A percentile compares a stretch with the other conserved stretches of the same genome.
phyloP scores from a whole-genome alignment of 2,888 invertebrate species.

The Metalampra italica region DNA sequence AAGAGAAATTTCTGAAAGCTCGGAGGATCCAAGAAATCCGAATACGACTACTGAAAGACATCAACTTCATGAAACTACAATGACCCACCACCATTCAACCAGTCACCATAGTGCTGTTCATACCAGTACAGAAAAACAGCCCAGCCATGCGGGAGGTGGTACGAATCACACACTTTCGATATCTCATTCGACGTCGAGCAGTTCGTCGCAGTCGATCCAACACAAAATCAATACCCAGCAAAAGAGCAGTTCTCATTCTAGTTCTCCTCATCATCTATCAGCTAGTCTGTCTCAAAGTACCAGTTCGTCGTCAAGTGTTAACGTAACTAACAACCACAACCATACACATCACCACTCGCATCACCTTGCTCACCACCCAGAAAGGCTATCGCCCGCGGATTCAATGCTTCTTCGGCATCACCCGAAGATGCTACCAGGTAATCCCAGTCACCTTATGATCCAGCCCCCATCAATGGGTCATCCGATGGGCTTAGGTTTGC shows the following conservation, averaged over 20 bases:
- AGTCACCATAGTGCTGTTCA: constrained; percentile 82
- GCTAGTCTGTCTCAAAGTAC: constrained; percentile 77
- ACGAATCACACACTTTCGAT: constrained; percentile 81
- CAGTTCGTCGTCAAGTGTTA: constrained; percentile 73
- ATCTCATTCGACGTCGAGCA: constrained; percentile 83
- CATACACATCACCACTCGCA: constrained; percentile 84
- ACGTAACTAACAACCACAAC: constrained; percentile 64
- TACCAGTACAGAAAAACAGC: constrained; percentile 81
- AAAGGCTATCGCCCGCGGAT: constrained; percentile 81
- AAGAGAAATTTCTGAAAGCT: constrained; percentile 79
- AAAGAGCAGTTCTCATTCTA: constrained; percentile 64
- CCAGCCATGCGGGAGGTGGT: constrained; percentile 69
- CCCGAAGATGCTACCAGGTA: constrained; percentile 75
- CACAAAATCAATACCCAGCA: constrained; percentile 79
- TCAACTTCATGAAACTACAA: constrained; percentile 81
- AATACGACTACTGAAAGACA: constrained; percentile 77
- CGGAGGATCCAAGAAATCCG: constrained; percentile 67
- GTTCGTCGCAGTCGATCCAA: constrained; percentile 82
- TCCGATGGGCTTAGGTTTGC: constrained; percentile 75
- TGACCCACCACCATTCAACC: constrained; percentile 82
- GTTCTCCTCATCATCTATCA: constrained; percentile 74
- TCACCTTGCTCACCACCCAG: constrained; percentile 81
- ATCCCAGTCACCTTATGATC: constrained; percentile 81
- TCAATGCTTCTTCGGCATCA: constrained; percentile 72
- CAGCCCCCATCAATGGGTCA: constrained; percentile 82